A percentile compares a stretch with the other conserved stretches of the same genome.
These are phyloP conservation scores for Phymorhynchus buccinoides DNA, from an alignment of 1,140 invertebrate species.

Conservation along the genomic window DNA sequence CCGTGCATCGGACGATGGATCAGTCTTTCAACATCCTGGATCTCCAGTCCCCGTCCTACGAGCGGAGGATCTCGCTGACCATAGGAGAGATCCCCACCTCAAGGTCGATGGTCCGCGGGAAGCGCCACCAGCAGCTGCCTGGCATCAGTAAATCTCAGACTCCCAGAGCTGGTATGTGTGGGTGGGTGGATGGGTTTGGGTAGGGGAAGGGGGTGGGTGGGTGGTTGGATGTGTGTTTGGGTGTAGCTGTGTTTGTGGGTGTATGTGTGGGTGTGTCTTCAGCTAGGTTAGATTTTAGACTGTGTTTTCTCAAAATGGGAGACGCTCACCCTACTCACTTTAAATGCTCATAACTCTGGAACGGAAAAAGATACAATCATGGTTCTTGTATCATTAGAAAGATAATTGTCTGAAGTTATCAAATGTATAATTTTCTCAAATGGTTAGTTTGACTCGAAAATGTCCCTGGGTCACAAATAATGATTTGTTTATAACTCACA, in stretches of 20 bases:
- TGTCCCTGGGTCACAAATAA: too few relatives aligned
- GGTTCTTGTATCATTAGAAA: too few relatives aligned
- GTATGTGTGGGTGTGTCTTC: constrained; percentile 24
- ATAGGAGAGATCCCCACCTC: neutral
- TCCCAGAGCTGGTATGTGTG: neutral
- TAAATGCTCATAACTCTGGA: too few relatives aligned
- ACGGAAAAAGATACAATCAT: too few relatives aligned
- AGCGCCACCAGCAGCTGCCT: neutral
- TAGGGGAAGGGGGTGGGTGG: constrained; percentile 1
- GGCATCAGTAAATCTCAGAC: constrained; percentile 7
- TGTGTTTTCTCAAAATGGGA: neutral
- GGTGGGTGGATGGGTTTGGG: constrained; percentile 8
- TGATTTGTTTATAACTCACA: too few relatives aligned
- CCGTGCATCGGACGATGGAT: neutral
- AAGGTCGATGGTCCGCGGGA: neutral
- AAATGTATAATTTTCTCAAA: too few relatives aligned
- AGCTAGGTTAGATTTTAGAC: neutral
- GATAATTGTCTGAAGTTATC: too few relatives aligned
- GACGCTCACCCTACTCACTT: too few relatives aligned
- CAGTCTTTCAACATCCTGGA: neutral
- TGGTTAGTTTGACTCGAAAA: too few relatives aligned
- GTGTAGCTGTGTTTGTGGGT: constrained; percentile 13
- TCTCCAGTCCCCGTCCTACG: neutral
- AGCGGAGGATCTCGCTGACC: constrained; percentile 20
- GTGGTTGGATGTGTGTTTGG: constrained; percentile 20